A percentile compares a stretch with the other conserved stretches of the same genome.
Evolutionary conservation across 2,113 vertebrate species (phyloP).

Genomic region (Malurus alboscapulatus): DNA sequence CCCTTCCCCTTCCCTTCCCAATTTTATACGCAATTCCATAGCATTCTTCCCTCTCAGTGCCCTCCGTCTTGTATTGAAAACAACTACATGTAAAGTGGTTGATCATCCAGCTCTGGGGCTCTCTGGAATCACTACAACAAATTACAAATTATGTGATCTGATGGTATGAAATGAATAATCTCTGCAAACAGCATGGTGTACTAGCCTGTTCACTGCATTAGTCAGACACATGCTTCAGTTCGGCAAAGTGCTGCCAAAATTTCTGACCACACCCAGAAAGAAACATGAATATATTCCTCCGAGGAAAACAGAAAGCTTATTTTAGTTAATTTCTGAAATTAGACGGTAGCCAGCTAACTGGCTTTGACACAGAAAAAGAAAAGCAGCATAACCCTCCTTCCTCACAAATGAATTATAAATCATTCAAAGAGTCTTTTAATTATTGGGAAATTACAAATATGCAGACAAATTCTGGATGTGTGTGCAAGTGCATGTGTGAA

Average conservation of each 20-base stretch:
- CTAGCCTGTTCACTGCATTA: constrained; percentile 50
- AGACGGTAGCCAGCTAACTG: background rate
- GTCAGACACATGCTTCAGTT: constrained; percentile 20
- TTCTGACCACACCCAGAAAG: constrained; percentile 49
- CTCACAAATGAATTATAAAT: background rate
- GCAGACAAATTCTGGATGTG: background rate
- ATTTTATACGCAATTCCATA: background rate
- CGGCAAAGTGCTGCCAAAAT: constrained; percentile 42
- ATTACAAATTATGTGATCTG: background rate
- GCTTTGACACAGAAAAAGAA: background rate
- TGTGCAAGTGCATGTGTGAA: background rate
- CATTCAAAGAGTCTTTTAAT: background rate
- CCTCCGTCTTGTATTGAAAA: background rate
- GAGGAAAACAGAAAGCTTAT: constrained; percentile 24
- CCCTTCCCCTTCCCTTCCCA: too few species aligned
- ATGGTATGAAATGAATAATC: constrained; percentile 13
- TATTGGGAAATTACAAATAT: background rate
- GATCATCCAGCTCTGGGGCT: background rate
- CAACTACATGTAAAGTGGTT: background rate
- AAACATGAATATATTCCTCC: constrained; percentile 55
- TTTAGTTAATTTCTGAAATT: constrained; percentile 28
- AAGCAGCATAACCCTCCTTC: background rate
- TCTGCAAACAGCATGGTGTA: background rate
- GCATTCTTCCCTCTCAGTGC: background rate
- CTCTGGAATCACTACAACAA: background rate